Evolutionary conservation across 2,797 vertebrate genomes (phyloP), one percentile per base, ranked within the genome.

Genomic region (Pelobates cultripes): DNA sequence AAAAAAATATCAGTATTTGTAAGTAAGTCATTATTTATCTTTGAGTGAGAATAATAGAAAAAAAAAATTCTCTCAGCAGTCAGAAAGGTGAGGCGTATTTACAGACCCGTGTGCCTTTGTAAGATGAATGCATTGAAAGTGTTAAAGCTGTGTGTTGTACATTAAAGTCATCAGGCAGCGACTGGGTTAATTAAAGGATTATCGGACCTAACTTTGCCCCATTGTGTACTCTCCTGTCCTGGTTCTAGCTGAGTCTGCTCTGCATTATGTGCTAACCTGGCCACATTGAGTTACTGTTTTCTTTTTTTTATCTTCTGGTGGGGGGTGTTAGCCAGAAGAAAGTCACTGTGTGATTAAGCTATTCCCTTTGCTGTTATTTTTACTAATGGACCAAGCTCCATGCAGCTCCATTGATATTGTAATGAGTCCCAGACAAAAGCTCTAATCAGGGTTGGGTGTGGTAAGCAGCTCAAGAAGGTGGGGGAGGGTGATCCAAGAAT

Each of bases 361-460:
- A 68, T 83, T 55, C 55, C 69, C 78, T 61, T 51, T 75, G 68
- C 66, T 75, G 66, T 82, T 82, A 82, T 81, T 69, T 76, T 73
- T 84, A 79, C 82, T 77, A 82, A 77, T 77, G 67, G 80, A 42
- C 55, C 81, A 75, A 57, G 72, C 63, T 71, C 61, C 66, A 70
- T 60, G 66, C 82, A 75, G 77, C 72, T 84, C 82, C 79, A 79
- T 84, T 84, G 82, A 84, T 75, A 79, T 84, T 84, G 55, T 79
- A 84, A 84, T 84, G 77, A 79, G 82, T 71, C 55, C 66, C 82
- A 84, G 77, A 84, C 82, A 84, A 84, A 84, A 63, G 73, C 77
- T 41, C 44, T 84, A 84, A 84, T 79, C 72, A 84, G 44, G 51
- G 0, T 47, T 84, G 78, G 82, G 82, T 84, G 82, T 84, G 82